Percentiles rank a stretch among this genome's conserved stretches.
These are phyloP conservation scores for Trematomus loennbergii DNA, from an alignment of 2,113 vertebrate genomes.

Conservation along the genomic window DNA sequence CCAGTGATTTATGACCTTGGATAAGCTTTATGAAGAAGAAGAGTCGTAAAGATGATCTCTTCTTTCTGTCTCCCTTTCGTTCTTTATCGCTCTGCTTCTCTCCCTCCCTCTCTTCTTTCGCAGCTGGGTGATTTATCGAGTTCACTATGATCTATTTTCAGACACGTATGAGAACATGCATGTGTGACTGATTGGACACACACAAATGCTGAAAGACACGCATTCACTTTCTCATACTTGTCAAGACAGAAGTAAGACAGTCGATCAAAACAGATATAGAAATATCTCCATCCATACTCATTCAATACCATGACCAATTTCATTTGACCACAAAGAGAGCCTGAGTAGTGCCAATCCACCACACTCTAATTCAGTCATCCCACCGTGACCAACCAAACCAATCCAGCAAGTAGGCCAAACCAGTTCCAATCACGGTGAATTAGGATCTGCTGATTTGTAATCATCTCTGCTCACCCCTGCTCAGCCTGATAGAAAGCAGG, in stretches of 20 bases:
- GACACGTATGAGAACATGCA: slow-evolving; percentile 50
- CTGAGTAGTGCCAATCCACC: slow-evolving; percentile 37
- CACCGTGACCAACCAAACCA: slow-evolving; percentile 60
- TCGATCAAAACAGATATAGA: slow-evolving; percentile 10
- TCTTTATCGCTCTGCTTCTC: slow-evolving; percentile 56
- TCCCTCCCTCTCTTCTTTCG: slow-evolving; percentile 25
- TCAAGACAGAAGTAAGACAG: slow-evolving; percentile 18
- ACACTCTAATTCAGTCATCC: slow-evolving; percentile 62
- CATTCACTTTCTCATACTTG: background rate
- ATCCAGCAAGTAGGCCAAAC: slow-evolving; percentile 59
- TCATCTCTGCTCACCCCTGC: slow-evolving; percentile 65
- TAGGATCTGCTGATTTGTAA: slow-evolving; percentile 69
- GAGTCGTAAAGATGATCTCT: slow-evolving; percentile 74
- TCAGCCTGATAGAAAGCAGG: slow-evolving; percentile 75
- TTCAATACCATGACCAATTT: slow-evolving; percentile 66
- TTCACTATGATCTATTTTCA: slow-evolving; percentile 67
- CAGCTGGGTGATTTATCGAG: slow-evolving; percentile 70
- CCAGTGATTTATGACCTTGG: slow-evolving; percentile 73
- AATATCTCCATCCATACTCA: slow-evolving; percentile 56
- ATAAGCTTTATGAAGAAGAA: slow-evolving; percentile 73
- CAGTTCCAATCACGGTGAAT: slow-evolving; percentile 64
- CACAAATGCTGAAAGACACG: slow-evolving; percentile 13
- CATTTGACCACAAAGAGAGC: slow-evolving; percentile 58
- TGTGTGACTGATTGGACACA: slow-evolving; percentile 34
- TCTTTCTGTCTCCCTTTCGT: slow-evolving; percentile 67